phyloP scores from a whole-genome alignment of 2,888 invertebrate species.

The Temnothorax rugatulus region DNA sequence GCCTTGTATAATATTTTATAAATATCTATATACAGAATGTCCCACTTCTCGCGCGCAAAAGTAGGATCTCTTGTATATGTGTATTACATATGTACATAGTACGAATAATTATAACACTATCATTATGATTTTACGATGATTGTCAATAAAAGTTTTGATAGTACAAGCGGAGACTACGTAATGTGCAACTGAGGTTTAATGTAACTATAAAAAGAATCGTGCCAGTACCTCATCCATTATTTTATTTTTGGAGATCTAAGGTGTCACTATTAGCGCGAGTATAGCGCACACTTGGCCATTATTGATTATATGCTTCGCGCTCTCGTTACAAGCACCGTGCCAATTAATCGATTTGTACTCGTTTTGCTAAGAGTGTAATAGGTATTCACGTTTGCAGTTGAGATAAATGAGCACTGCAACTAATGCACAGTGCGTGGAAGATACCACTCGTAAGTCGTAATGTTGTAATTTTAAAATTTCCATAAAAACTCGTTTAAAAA shows the following conservation, averaged over 20 bases:
- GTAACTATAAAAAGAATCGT: conserved; percentile 37
- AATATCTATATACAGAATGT: conserved; percentile 23
- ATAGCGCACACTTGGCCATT: conserved; percentile 16
- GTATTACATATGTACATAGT: conserved; percentile 61
- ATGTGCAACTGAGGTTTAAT: conserved; percentile 32
- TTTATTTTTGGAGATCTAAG: conserved; percentile 34
- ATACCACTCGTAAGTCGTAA: background rate
- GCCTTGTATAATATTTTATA: conserved; percentile 45
- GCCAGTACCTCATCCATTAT: conserved; percentile 40
- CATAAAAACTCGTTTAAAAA: conserved; percentile 7
- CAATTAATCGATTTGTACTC: conserved; percentile 43
- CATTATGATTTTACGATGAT: conserved; percentile 33
- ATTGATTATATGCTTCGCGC: conserved; percentile 24
- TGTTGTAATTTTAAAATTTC: conserved; percentile 6
- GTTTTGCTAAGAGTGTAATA: conserved; percentile 21
- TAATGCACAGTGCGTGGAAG: conserved; percentile 3
- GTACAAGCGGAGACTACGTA: conserved; percentile 48
- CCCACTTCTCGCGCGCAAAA: conserved; percentile 8
- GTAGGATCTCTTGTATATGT: conserved; percentile 38
- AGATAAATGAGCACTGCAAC: background rate
- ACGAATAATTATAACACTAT: conserved; percentile 29
- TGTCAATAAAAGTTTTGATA: conserved; percentile 60
- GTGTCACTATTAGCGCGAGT: conserved; percentile 13
- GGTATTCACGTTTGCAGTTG: conserved; percentile 9
- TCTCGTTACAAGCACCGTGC: conserved; percentile 34